Base-by-base conservation (phyloP, 2,113 vertebrate species). In the Ahaetulla prasina region DNA sequence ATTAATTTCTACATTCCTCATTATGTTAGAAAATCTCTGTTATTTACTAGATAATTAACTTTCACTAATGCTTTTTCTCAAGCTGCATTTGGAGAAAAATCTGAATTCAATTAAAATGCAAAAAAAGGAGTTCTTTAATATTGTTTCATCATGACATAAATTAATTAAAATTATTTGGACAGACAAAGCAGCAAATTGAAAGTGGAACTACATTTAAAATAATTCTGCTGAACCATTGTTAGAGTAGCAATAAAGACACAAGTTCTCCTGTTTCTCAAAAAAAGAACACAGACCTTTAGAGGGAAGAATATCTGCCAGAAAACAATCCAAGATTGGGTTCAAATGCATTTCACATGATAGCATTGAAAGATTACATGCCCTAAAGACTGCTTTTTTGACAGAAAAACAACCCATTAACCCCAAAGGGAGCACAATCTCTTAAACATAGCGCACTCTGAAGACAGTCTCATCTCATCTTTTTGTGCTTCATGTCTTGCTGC, bases 31-130 rank as follows among this genome's bases (percentile, higher is more conserved):
- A 92, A 90, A 92, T 89, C 80, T 92, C 88, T 89, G 53, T 90
- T 92, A 92, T 92, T 92, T 92, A 86, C 88, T 89, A 92, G 92
- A 90, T 89, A 92, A 92, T 92, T 92, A 92, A 92, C 74, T 92
- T 92, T 92, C 53, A 89, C 88, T 92, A 92, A 90, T 90, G 88
- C 47, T 92, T 89, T 85, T 92, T 92, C 88, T 90, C 88, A 92
- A 89, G n/a, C 88, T 86, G 88, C 92, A 92, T 85, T 92, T 86
- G 54, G 92, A 89, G 80, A 52, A 90, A 92, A 92, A 86, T 89
- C 74, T 89, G 47, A 85, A 92, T 89, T 92, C 74, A 90, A 90
- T 92, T 92, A 92, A 90, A 92, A 89, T 89, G 88, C 54, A 90
- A 90, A 90, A 53, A 89, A 85, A 39, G 91, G 88, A 85, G 39